Evolutionary conservation across 2,113 vertebrate genomes (phyloP).

Genomic region (Felis chaus): DNA sequence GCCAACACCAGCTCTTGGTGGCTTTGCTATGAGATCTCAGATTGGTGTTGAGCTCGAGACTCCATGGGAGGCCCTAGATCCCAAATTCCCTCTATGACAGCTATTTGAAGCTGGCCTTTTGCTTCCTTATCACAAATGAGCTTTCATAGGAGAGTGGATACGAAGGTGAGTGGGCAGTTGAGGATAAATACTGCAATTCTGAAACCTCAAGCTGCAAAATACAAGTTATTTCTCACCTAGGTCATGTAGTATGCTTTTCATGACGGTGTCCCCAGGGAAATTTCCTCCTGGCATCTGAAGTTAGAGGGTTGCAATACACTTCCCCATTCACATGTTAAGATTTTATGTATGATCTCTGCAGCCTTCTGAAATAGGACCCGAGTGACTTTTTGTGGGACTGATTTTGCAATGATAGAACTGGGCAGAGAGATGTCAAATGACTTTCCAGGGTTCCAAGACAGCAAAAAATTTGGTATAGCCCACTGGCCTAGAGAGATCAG

Average conservation of each 20-base stretch:
- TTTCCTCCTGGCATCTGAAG: not conserved
- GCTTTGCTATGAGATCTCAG: not conserved
- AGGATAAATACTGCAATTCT: conserved; percentile 2
- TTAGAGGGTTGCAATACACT: not conserved
- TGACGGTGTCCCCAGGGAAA: not conserved
- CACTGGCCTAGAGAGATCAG: not conserved
- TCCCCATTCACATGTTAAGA: not conserved
- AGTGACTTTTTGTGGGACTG: not conserved
- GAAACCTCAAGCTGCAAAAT: conserved; percentile 30
- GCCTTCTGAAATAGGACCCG: conserved; percentile 20
- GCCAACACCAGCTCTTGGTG: conserved; percentile 42
- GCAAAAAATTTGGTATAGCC: not conserved
- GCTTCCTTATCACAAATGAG: conserved; percentile 10
- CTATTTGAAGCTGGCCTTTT: not conserved
- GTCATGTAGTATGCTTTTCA: conserved; percentile 4
- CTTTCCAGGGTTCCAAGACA: not conserved
- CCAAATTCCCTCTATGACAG: not conserved
- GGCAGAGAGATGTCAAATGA: not conserved
- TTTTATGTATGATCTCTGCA: not conserved
- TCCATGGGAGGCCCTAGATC: not conserved
- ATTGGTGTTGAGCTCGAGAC: not conserved
- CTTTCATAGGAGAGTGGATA: not conserved
- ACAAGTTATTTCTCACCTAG: not conserved
- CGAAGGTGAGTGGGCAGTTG: not conserved
- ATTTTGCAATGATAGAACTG: conserved; percentile 38